These are phyloP conservation scores for Adelosebastes latens DNA, from an alignment of 2,797 vertebrate species.

Conservation along the genomic window DNA sequence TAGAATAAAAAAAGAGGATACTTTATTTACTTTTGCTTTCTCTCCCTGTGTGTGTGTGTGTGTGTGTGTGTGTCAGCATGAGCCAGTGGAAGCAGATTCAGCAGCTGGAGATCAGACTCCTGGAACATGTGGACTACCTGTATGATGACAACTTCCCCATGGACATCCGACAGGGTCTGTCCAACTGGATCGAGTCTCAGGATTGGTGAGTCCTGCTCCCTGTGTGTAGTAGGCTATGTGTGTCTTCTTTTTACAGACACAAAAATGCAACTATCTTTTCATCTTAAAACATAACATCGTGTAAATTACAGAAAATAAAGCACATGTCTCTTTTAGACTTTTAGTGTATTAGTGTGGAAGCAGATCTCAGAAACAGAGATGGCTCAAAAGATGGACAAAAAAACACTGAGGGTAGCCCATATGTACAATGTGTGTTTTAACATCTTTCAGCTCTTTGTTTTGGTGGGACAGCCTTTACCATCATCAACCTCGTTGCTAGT, in stretches of 20 bases:
- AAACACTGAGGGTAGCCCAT: too few relatives aligned
- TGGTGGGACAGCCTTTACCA: not conserved
- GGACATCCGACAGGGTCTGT: conserved; percentile 94
- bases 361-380: not conserved
- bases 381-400: not conserved
- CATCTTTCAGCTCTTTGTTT: not conserved
- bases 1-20: not conserved
- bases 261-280: not conserved
- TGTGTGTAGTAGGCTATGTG: not conserved
- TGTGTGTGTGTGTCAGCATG: conserved; percentile 82
- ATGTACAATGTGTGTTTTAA: not conserved
- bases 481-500: not conserved
- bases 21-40: not conserved
- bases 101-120: conserved; percentile 92
- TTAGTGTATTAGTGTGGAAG: not conserved
- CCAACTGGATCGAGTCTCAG: conserved; percentile 94
- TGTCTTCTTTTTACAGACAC: not conserved
- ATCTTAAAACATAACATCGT: not conserved
- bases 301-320: not conserved
- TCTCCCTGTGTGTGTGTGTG: not conserved
- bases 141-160: conserved; percentile 98
- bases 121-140: conserved; percentile 96
- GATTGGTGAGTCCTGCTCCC: conserved; percentile 87
- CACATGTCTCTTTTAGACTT: not conserved
- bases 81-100: conserved; percentile 98